These are phyloP conservation scores for Ennomos quercinarius DNA, from an alignment of 2,888 invertebrate genomes.

Conservation along the genomic window DNA sequence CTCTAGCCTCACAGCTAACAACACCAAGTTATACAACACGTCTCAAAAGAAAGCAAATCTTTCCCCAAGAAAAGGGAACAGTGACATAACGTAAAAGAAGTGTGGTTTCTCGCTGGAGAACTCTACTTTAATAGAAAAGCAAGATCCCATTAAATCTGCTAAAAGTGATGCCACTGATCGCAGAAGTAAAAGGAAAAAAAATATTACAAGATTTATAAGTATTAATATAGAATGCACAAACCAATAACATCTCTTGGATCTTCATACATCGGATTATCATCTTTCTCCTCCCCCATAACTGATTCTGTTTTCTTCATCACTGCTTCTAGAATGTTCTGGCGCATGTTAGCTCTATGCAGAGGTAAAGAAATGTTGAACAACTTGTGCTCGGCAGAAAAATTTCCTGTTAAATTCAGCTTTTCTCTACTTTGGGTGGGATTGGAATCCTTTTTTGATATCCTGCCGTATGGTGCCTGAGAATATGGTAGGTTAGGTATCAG, in stretches of 20 bases:
- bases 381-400: slow-evolving; percentile 61
- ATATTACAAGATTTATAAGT: no score
- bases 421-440: slow-evolving; percentile 44
- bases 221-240: slow-evolving; percentile 35
- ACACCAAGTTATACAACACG: no score
- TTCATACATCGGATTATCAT: slow-evolving; percentile 72
- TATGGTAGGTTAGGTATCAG: no score
- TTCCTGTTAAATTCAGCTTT: slow-evolving; percentile 66
- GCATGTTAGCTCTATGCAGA: slow-evolving; percentile 61
- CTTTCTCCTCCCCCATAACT: slow-evolving; percentile 47
- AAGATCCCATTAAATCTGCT: no score
- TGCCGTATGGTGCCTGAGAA: slow-evolving; percentile 47
- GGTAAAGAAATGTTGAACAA: slow-evolving; percentile 60
- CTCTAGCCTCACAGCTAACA: no score
- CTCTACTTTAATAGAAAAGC: no score
- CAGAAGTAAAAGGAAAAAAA: no score
- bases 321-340: slow-evolving; percentile 66
- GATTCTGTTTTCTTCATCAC: slow-evolving; percentile 67
- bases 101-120: no score
- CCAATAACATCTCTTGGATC: slow-evolving; percentile 78
- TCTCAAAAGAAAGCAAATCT: no score
- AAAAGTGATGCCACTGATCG: no score
- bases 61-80: no score
- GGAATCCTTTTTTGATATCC: slow-evolving; percentile 47
- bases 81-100: no score